Percentiles rank a stretch among this genome's conserved stretches.
phyloP scores from a whole-genome alignment of 2,888 invertebrate genomes.

The Gortyna flavago region DNA sequence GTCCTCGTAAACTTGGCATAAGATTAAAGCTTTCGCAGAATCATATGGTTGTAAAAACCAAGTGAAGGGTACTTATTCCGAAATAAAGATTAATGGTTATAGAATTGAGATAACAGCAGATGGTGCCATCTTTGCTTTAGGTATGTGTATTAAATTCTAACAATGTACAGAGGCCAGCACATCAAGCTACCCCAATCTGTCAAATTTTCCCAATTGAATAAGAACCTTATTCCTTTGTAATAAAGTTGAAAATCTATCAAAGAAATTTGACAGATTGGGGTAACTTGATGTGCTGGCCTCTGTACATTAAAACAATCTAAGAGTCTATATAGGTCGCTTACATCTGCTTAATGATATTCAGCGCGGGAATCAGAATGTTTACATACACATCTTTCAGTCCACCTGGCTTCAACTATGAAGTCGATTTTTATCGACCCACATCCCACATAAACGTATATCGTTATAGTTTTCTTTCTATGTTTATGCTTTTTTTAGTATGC shows the following conservation, averaged over 20 bases:
- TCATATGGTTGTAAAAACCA: conserved; percentile 10
- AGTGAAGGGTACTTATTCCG: conserved; percentile 1
- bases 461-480: not conserved
- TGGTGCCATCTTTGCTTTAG: not conserved
- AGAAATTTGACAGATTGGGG: no score
- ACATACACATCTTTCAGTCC: conserved; percentile 29
- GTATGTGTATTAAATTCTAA: not conserved
- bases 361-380: conserved; percentile 31
- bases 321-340: conserved; percentile 10
- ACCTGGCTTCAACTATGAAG: conserved; percentile 15
- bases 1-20: conserved; percentile 30
- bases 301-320: no score
- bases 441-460: not conserved
- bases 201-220: no score
- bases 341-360: conserved; percentile 31
- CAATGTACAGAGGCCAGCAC: no score
- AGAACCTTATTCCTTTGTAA: no score
- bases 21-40: conserved; percentile 34
- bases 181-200: no score
- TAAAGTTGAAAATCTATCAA: no score
- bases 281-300: no score
- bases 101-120: not conserved
- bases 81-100: not conserved
- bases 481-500: not conserved
- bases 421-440: conserved; percentile 12